A percentile compares a stretch with the other conserved stretches of the same genome.
These are phyloP conservation scores for Lasius fuliginosus DNA, from an alignment of 2,888 invertebrate genomes.

Conservation along the genomic window DNA sequence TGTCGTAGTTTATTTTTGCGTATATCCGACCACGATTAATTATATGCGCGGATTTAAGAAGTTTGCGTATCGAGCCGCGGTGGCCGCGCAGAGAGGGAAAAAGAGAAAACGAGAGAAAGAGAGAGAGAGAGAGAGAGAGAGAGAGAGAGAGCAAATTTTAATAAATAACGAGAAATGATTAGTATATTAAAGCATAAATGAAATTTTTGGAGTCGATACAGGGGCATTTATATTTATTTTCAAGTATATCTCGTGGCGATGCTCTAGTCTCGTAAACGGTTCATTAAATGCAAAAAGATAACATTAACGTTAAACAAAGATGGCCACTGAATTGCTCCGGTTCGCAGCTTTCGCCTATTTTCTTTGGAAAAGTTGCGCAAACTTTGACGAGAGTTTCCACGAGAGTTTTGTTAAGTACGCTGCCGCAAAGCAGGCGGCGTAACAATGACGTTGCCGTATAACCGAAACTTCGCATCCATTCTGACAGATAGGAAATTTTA, in stretches of 20 bases:
- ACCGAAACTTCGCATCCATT: slow-evolving; percentile 54
- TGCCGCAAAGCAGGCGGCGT: slow-evolving; percentile 27
- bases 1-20: slow-evolving; percentile 41
- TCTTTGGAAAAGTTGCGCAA: slow-evolving; percentile 41
- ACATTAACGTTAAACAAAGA: slow-evolving; percentile 57
- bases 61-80: slow-evolving; percentile 23
- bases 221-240: neutral
- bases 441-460: slow-evolving; percentile 64
- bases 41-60: slow-evolving; percentile 45
- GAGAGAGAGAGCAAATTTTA: slow-evolving; percentile 33
- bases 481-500: slow-evolving; percentile 42
- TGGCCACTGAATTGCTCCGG: slow-evolving; percentile 2
- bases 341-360: slow-evolving; percentile 11
- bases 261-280: slow-evolving; percentile 38
- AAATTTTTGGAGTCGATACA: neutral
- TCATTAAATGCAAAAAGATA: slow-evolving; percentile 36
- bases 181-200: slow-evolving; percentile 34
- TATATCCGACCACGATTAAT: slow-evolving; percentile 49
- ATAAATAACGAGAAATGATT: slow-evolving; percentile 36
- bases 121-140: neutral
- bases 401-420: slow-evolving; percentile 47
- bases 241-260: neutral
- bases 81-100: neutral
- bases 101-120: neutral
- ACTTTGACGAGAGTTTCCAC: slow-evolving; percentile 60